Evolutionary conservation across 2,888 invertebrate species (phyloP).

Genomic region (Latrodectus elegans): DNA sequence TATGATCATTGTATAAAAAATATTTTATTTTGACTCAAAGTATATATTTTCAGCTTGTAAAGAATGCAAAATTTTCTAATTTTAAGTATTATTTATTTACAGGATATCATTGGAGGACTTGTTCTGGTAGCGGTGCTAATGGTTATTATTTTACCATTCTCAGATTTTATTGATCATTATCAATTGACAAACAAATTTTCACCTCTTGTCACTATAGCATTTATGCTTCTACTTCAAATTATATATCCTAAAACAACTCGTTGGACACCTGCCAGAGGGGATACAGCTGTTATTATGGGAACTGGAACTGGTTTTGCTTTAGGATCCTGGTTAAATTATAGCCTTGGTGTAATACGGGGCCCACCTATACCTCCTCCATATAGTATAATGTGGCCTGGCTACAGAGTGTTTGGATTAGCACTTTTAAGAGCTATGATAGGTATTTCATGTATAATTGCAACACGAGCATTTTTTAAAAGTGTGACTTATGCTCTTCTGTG

Average conservation of each 20-base stretch:
- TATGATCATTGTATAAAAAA: too few species aligned
- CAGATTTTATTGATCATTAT: slow-evolving; percentile 84
- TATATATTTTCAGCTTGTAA: too few species aligned
- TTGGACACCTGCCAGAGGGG: slow-evolving; percentile 93
- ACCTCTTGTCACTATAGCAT: slow-evolving; percentile 79
- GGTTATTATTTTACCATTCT: slow-evolving; percentile 83
- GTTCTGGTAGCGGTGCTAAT: slow-evolving; percentile 82
- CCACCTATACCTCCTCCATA: slow-evolving; percentile 83
- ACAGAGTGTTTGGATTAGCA: slow-evolving; percentile 81
- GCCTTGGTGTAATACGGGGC: slow-evolving; percentile 79
- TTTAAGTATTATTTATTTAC: slow-evolving; percentile 73
- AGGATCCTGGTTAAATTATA: slow-evolving; percentile 90
- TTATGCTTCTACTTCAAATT: slow-evolving; percentile 82
- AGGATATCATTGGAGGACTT: slow-evolving; percentile 90
- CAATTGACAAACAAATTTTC: slow-evolving; percentile 82
- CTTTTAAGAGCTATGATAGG: slow-evolving; percentile 85
- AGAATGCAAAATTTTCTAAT: neutral
- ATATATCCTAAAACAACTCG: slow-evolving; percentile 88
- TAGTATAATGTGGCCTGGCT: slow-evolving; percentile 85
- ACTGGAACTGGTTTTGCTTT: slow-evolving; percentile 85
- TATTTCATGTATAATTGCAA: slow-evolving; percentile 83
- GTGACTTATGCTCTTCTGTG: slow-evolving; percentile 83
- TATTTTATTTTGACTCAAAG: too few species aligned
- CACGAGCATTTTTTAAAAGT: slow-evolving; percentile 82
- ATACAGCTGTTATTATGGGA: slow-evolving; percentile 90